Evolutionary conservation across 2,888 invertebrate genomes (phyloP), one percentile per base, ranked within the genome.

Genomic region (Trachelus troglodyta): DNA sequence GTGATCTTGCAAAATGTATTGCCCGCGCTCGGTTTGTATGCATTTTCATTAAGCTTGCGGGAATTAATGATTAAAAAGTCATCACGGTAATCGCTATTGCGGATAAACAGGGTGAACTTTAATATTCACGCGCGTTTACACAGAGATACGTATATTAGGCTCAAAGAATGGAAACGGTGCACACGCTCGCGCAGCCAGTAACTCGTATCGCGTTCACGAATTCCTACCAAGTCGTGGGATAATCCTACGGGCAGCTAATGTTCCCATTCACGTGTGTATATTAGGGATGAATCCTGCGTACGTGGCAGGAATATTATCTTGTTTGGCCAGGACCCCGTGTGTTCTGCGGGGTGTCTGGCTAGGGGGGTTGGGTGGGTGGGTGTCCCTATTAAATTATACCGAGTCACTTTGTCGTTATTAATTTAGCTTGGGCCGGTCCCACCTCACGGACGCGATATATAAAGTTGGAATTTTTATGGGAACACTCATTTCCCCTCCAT

Each of bases 131-230:
- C 40, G 40, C 40, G 33, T 30, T 71, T 31, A 31, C 33, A 71
- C 3, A 12, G 81, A 81, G 82, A 85, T 85, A 83, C 81, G 86
- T 88, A 89, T 88, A 87, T 89, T 87, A 87, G 88, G 87, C 86
- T 89, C 88, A 88, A 83, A 82, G 74, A 75, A 78, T 80, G 83
- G 80, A 81, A 81, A 79, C 80, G 76, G 9, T 56, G 56, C 56
- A 56, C 0, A 23, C 56, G 23, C 15, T 56, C 56, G 56, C 56
- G 2, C 23, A 23, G 23, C 23, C 56, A 56, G 56, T 6, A 9
- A 56, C 23, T 56, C 23, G 56, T 56, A 23, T 35, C 56, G 1
- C 23, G 56, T 9, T 56, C 56, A 56, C 56, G 56, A 56, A 56
- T 56, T 56, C 23, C 56, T 56, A 6, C 56, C 56, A 56, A 56